Evolutionary conservation across 1,140 invertebrate genomes (phyloP), one percentile per base, ranked within the genome.

Genomic region (Orius insidiosus): DNA sequence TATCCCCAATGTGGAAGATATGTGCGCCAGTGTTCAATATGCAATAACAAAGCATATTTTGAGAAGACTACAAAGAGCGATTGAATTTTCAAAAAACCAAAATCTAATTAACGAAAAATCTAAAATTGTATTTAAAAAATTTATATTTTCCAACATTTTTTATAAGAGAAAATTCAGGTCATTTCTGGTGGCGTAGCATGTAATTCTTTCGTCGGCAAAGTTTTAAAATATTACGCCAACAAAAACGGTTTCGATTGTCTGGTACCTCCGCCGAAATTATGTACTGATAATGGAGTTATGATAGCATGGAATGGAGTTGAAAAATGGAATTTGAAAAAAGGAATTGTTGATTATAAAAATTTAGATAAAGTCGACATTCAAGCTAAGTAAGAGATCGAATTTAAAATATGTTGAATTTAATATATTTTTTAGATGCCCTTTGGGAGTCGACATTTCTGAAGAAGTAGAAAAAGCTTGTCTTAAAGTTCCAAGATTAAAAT

Each of bases 231-330:
- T 47, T 55, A 94, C 37, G 84, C 83, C 57, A 51, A 68, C 3
- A 63, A 77, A 48, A 69, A 72, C 52, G 68, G 66, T 16, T 88
- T 77, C 55, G 66, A 68, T 54, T 68, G 80, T 13, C 70, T 71
- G 36, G 70, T 78, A 52, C 89, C 93, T 13, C 82, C 86, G 10
- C 73, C 79, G n/a, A 70, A 75, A 57, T 69, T 95, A 1, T 98
- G 94, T 59, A 93, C 85, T 3, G 95, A 98, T 61, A 98, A 98
- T 75, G 95, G 93, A 13, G 70, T 94, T 11, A 98, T 98, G 95
- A 90, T 98, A 53, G 94, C 94, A 14, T 98, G 94, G 94, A 94
- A 94, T 72, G 90, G 87, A 6, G 66, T 92, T 31, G 90, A 96
- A 64, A 81, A 76, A 43, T 72, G 65, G 57, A 59, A 53, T 14